Evolutionary conservation across 2,888 invertebrate genomes (phyloP).

Genomic region (Melikaiella ostensackeni): DNA sequence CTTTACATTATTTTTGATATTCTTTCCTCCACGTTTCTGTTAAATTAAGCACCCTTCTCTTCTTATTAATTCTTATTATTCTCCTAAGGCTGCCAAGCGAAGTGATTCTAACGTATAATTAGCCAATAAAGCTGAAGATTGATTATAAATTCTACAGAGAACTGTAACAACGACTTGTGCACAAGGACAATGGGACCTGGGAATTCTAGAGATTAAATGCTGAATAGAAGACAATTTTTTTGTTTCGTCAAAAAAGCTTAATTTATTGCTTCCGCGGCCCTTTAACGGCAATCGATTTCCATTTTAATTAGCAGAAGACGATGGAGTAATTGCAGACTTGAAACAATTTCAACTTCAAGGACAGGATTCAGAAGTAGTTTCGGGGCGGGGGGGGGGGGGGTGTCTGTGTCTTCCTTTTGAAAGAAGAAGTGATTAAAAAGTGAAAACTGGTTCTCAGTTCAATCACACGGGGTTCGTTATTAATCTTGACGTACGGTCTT

Average conservation of each 20-base stretch:
- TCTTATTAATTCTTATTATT: background rate
- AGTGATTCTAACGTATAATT: background rate
- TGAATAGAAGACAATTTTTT: background rate
- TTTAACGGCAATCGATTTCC: slow-evolving; percentile 31
- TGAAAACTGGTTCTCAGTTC: slow-evolving; percentile 35
- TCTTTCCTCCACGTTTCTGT: background rate
- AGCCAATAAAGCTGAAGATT: background rate
- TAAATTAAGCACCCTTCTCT: background rate
- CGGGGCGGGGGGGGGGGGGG: background rate
- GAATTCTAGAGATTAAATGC: background rate
- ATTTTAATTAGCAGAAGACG: slow-evolving; percentile 26
- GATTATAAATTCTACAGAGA: background rate
- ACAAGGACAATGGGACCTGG: background rate
- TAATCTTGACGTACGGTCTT: slow-evolving; percentile 23
- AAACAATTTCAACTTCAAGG: slow-evolving; percentile 28
- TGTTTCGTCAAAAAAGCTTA: background rate
- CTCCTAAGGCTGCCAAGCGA: background rate
- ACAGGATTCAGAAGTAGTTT: background rate
- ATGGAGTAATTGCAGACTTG: slow-evolving; percentile 28
- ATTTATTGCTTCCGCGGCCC: slow-evolving; percentile 14
- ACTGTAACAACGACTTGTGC: background rate
- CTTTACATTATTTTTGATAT: too few species aligned
- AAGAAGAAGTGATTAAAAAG: slow-evolving; percentile 39
- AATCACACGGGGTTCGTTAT: slow-evolving; percentile 30
- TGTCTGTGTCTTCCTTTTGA: slow-evolving; percentile 4